Percentiles rank a stretch among this genome's conserved stretches.
phyloP scores from a whole-genome alignment of 2,797 vertebrate species.

The Eulemur albifrons region DNA sequence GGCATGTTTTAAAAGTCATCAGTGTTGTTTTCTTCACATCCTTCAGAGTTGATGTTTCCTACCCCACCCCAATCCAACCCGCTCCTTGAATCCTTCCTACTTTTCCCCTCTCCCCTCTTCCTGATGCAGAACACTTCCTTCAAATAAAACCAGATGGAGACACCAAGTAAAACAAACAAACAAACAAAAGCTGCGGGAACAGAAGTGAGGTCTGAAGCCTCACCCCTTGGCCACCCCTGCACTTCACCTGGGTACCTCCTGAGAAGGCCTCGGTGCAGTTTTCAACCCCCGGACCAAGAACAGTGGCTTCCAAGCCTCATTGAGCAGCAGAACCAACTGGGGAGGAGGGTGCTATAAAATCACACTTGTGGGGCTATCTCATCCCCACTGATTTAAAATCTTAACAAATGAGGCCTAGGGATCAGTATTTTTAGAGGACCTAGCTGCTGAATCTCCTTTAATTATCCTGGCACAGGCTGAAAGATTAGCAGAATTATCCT shows the following conservation, averaged over 20 bases:
- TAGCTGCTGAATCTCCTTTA: not conserved
- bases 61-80: not conserved
- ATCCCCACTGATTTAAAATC: not conserved
- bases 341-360: not conserved
- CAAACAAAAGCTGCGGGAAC: not conserved
- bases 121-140: not conserved
- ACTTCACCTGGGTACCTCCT: not conserved
- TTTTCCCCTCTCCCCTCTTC: not conserved
- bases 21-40: not conserved
- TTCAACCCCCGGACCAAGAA: not conserved
- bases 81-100: not conserved
- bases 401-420: not conserved
- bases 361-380: not conserved
- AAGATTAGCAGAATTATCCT: not conserved
- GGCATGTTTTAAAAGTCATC: not conserved
- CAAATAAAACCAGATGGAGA: not conserved
- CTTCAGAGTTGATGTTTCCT: not conserved
- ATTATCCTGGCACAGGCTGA: not conserved
- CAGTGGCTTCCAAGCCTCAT: not conserved
- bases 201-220: not conserved
- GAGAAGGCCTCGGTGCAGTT: not conserved
- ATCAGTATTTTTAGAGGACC: not conserved
- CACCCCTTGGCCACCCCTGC: fast-evolving
- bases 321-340: not conserved
- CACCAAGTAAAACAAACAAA: not conserved